These are phyloP conservation scores for Drosophila sp. DNA, from an alignment of 1,140 invertebrate species.

Conservation along the genomic window DNA sequence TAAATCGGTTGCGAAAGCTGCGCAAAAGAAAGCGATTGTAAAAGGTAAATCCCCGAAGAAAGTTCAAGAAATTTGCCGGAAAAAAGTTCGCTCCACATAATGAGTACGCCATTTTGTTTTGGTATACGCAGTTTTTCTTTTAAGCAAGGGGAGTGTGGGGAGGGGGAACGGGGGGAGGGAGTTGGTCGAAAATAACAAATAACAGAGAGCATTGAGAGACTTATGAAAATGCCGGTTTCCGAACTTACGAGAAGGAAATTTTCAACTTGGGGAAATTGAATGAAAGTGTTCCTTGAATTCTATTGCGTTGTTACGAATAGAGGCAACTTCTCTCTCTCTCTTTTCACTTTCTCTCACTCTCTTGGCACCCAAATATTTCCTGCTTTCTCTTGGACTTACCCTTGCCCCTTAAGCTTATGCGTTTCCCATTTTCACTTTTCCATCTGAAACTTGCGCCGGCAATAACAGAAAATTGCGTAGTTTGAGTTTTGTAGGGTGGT, in stretches of 20 bases:
- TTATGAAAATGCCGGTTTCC: constrained; percentile 53
- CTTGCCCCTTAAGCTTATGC: constrained; percentile 37
- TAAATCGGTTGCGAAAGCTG: constrained; percentile 44
- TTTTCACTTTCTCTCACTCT: background rate
- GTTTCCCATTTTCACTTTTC: constrained; percentile 39
- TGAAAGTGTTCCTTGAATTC: background rate
- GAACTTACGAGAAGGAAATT: constrained; percentile 49
- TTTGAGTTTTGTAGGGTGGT: constrained; percentile 51
- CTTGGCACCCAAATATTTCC: background rate
- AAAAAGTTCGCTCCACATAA: constrained; percentile 12
- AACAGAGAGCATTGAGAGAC: constrained; percentile 10
- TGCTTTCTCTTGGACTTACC: background rate
- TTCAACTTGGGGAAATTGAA: constrained; percentile 46
- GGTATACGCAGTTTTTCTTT: constrained; percentile 67
- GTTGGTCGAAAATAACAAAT: constrained; percentile 48
- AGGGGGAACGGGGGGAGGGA: constrained; percentile 11
- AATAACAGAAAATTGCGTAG: constrained; percentile 73
- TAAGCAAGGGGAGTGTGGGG: background rate
- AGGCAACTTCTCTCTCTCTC: background rate
- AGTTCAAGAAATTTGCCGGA: constrained; percentile 15
- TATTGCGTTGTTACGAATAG: constrained; percentile 39
- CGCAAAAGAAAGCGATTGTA: constrained; percentile 43
- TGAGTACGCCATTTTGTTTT: constrained; percentile 73
- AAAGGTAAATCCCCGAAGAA: constrained; percentile 62
- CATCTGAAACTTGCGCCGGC: constrained; percentile 50